Percentiles rank a stretch among this genome's conserved stretches.
phyloP scores from a whole-genome alignment of 2,888 invertebrate species.

The Agonopterix heracliana region DNA sequence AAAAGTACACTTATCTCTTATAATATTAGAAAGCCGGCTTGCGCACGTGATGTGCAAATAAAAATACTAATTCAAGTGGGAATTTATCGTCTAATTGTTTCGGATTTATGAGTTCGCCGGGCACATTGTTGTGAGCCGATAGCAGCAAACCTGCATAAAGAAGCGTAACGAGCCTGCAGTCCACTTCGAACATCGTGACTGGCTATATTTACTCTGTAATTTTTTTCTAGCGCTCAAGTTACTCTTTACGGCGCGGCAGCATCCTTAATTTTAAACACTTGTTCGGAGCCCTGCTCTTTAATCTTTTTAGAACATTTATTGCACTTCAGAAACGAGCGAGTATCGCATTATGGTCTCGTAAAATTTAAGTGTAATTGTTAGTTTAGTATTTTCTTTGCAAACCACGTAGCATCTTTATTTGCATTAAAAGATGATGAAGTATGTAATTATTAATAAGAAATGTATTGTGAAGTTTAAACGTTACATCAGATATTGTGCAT shows the following conservation, averaged over 20 bases:
- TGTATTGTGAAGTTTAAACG: too few species aligned
- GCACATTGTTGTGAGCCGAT: conserved; percentile 53
- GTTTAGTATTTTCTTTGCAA: not conserved
- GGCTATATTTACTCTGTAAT: conserved; percentile 34
- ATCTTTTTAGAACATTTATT: conserved; percentile 5
- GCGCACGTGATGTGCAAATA: conserved; percentile 67
- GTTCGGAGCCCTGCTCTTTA: conserved; percentile 2
- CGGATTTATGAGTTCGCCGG: conserved; percentile 53
- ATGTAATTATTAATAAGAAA: not conserved
- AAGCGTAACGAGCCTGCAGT: conserved; percentile 42
- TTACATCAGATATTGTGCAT: too few species aligned
- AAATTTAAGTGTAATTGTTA: not conserved
- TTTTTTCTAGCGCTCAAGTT: conserved; percentile 33
- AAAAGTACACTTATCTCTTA: too few species aligned
- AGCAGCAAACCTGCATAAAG: conserved; percentile 44
- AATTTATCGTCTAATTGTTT: conserved; percentile 68
- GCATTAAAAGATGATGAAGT: not conserved
- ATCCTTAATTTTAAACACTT: conserved; percentile 7
- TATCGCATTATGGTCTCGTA: not conserved
- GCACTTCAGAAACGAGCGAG: conserved; percentile 1
- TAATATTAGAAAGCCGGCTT: conserved; percentile 40
- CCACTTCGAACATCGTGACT: conserved; percentile 46
- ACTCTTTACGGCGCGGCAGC: conserved; percentile 13
- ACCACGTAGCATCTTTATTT: too few species aligned
- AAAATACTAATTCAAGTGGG: conserved; percentile 61